phyloP scores from a whole-genome alignment of 2,113 vertebrate genomes.

The Marcusenius ussheri region DNA sequence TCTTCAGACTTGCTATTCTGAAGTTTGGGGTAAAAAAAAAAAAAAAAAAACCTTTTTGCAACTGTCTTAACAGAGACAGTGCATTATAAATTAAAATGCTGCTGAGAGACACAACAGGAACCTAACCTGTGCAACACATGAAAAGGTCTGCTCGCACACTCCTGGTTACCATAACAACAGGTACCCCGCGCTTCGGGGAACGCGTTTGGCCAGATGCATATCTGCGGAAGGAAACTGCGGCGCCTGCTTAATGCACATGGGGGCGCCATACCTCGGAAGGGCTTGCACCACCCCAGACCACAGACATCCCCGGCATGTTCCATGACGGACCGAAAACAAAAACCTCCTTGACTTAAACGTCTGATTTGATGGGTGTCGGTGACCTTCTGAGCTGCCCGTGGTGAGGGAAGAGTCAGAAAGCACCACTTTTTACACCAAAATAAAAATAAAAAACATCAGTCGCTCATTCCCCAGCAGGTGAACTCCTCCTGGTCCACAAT shows the following conservation, averaged over 20 bases:
- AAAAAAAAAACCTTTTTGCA: neutral
- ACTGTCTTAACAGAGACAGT: neutral
- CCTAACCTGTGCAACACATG: neutral
- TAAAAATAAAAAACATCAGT: neutral
- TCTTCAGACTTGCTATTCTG: neutral
- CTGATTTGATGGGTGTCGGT: neutral
- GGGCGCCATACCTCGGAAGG: neutral
- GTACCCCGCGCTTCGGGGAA: neutral
- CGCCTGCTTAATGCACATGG: neutral
- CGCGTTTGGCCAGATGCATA: neutral
- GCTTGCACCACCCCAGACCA: neutral
- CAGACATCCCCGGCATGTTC: neutral
- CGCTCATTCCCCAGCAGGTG: neutral
- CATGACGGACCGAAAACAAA: neutral
- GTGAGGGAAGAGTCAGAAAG: neutral
- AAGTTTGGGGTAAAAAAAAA: neutral
- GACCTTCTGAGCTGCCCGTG: neutral
- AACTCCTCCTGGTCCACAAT: too few species aligned
- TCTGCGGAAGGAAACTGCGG: neutral
- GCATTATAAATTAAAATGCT: constrained; percentile 1
- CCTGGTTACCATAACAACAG: constrained; percentile 11
- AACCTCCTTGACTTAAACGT: neutral
- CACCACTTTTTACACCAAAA: neutral
- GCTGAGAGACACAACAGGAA: neutral
- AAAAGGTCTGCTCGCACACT: neutral